Evolutionary conservation across 1,140 invertebrate genomes (phyloP).

Genomic region (Drosophila ohnishii): DNA sequence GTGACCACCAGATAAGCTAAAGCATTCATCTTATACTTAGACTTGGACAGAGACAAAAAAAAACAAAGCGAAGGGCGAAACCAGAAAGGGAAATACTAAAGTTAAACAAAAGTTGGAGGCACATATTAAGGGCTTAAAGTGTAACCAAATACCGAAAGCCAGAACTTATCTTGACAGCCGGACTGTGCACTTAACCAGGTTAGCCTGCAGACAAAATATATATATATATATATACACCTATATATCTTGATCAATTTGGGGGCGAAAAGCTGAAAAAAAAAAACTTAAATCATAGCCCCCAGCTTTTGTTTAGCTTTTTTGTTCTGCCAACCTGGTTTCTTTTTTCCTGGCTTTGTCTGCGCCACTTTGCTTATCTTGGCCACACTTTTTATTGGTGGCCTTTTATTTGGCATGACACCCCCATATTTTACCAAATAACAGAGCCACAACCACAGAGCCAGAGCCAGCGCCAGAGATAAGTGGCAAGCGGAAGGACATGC

Average conservation of each 20-base stretch:
- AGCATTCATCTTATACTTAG: slow-evolving; percentile 76
- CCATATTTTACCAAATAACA: slow-evolving; percentile 64
- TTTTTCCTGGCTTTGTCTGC: slow-evolving; percentile 34
- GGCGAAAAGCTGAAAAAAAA: slow-evolving; percentile 9
- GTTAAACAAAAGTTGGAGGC: slow-evolving; percentile 53
- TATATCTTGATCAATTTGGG: slow-evolving; percentile 61
- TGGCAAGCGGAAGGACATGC: slow-evolving; percentile 63
- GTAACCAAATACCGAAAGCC: slow-evolving; percentile 46
- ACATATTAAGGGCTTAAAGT: slow-evolving; percentile 55
- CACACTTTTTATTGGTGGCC: slow-evolving; percentile 73
- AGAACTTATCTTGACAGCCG: slow-evolving; percentile 46
- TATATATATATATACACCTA: slow-evolving; percentile 4
- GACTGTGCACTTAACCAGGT: slow-evolving; percentile 50
- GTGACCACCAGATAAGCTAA: slow-evolving; percentile 71
- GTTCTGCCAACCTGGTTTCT: slow-evolving; percentile 18
- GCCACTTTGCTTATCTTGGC: slow-evolving; percentile 74
- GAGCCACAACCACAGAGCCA: not conserved
- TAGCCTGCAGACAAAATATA: slow-evolving; percentile 16
- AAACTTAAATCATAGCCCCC: slow-evolving; percentile 54
- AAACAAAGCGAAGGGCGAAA: slow-evolving; percentile 22
- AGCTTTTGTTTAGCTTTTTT: slow-evolving; percentile 43
- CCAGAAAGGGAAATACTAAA: slow-evolving; percentile 31
- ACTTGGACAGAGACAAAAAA: slow-evolving; percentile 2
- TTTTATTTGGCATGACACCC: slow-evolving; percentile 68
- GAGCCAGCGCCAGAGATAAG: slow-evolving; percentile 52